phyloP scores from a whole-genome alignment of 2,113 vertebrate species.

The Macrotis lagotis region DNA sequence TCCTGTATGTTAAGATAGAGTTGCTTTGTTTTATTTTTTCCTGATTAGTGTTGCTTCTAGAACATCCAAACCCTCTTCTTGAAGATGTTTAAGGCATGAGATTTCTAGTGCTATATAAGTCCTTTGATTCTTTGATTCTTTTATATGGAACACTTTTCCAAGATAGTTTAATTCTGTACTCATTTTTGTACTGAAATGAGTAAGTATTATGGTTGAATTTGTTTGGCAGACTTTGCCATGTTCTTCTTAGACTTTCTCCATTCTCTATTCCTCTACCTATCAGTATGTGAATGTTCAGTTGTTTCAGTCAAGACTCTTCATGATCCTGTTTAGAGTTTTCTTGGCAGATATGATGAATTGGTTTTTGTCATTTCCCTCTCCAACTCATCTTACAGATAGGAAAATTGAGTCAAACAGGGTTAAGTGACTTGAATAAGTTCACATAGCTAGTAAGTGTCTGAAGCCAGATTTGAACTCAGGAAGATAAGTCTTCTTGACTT shows the following conservation, averaged over 20 bases:
- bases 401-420: background rate
- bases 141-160: background rate
- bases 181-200: background rate
- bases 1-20: background rate
- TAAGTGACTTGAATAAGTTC: background rate
- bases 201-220: background rate
- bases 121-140: background rate
- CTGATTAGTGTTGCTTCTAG: background rate
- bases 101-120: background rate
- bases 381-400: background rate
- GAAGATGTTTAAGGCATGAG: background rate
- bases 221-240: background rate
- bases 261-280: background rate
- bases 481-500: background rate
- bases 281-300: background rate
- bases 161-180: background rate
- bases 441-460: background rate
- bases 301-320: background rate
- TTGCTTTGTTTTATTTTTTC: background rate
- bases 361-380: background rate
- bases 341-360: background rate
- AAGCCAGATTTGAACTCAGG: background rate
- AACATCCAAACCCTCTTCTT: background rate
- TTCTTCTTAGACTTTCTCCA: background rate
- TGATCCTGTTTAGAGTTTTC: background rate